These are phyloP conservation scores for Rhegmatorhina hoffmannsi DNA, from an alignment of 2,113 vertebrate genomes.

Conservation along the genomic window DNA sequence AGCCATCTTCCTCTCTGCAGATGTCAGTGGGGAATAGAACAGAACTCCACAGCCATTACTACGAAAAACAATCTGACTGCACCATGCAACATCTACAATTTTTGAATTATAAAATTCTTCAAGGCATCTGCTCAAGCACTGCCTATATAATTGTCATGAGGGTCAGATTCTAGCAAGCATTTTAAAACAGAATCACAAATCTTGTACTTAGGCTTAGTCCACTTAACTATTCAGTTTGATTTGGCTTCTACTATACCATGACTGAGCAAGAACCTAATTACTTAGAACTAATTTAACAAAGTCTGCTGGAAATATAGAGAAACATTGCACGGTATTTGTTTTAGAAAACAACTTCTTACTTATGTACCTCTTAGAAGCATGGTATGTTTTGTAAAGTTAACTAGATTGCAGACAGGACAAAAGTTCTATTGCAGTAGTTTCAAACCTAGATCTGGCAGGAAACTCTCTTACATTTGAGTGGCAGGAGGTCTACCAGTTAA, in stretches of 20 bases:
- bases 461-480: background rate
- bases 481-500: background rate
- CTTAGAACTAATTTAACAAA: background rate
- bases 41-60: background rate
- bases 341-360: background rate
- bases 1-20: background rate
- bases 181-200: background rate
- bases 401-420: background rate
- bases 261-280: background rate
- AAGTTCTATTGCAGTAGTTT: background rate
- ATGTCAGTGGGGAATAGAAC: background rate
- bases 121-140: background rate
- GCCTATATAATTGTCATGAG: background rate
- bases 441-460: background rate
- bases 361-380: background rate
- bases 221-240: background rate
- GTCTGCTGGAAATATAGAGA: background rate
- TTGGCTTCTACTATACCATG: accelerated
- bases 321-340: background rate
- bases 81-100: background rate
- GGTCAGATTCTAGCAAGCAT: background rate
- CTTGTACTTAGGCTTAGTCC: background rate
- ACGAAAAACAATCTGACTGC: background rate
- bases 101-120: background rate
- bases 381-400: background rate